These are phyloP conservation scores for Menidia menidia DNA, from an alignment of 2,797 vertebrate genomes.

Conservation along the genomic window DNA sequence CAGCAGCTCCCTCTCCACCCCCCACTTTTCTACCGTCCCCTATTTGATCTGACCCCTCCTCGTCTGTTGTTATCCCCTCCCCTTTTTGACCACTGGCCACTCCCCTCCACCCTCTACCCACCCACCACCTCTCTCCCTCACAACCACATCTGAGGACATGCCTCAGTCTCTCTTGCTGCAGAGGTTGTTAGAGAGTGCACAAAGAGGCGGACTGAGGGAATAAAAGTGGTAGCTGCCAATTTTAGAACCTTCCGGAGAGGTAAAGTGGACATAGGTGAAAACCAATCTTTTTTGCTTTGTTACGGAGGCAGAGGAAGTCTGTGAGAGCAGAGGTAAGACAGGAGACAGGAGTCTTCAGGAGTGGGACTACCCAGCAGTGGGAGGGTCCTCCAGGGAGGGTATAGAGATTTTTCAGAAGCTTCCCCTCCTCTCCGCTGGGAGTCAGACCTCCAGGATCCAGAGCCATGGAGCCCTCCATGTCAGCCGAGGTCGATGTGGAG, in stretches of 20 bases:
- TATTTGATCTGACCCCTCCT: constrained; percentile 41
- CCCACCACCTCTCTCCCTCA: constrained; percentile 65
- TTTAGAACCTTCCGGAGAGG: constrained; percentile 25
- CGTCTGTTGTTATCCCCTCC: constrained; percentile 40
- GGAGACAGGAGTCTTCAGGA: constrained; percentile 40
- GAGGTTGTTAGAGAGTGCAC: constrained; percentile 64
- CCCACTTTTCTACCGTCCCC: constrained; percentile 33
- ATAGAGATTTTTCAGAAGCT: constrained; percentile 36
- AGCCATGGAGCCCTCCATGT: constrained; percentile 78
- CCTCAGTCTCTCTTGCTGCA: constrained; percentile 67
- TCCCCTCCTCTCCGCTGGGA: constrained; percentile 49
- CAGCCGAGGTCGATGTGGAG: constrained; percentile 80
- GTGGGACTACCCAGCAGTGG: constrained; percentile 55
- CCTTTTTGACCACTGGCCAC: constrained; percentile 27
- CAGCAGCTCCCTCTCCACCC: constrained; percentile 6
- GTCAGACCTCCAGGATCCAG: constrained; percentile 59
- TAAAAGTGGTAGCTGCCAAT: constrained; percentile 23
- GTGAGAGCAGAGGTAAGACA: constrained; percentile 41
- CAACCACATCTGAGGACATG: constrained; percentile 72
- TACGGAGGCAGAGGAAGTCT: constrained; percentile 18
- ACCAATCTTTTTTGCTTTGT: constrained; percentile 16
- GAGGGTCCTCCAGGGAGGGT: constrained; percentile 60
- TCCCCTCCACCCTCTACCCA: constrained; percentile 30
- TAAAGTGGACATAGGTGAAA: constrained; percentile 33
- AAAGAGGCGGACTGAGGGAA: constrained; percentile 30